phyloP scores from a whole-genome alignment of 2,888 invertebrate species.

The Habroteleia sp. region DNA sequence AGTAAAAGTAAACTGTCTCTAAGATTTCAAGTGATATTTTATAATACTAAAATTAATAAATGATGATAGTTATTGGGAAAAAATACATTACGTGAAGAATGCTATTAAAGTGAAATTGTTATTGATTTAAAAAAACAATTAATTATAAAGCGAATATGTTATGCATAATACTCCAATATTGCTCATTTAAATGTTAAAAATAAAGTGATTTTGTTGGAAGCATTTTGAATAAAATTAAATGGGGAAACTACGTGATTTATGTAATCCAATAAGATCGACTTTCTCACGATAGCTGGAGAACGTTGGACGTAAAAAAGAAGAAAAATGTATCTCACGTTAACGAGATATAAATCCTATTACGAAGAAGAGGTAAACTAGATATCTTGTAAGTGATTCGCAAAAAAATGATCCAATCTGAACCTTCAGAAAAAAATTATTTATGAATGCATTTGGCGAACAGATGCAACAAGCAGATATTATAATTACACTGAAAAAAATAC shows the following conservation, averaged over 20 bases:
- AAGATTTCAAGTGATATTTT: constrained; percentile 27
- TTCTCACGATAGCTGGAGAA: constrained; percentile 38
- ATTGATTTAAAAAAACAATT: no score
- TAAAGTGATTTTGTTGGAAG: constrained; percentile 1
- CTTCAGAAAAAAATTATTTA: constrained; percentile 33
- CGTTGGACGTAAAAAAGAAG: constrained; percentile 43
- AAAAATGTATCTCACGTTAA: constrained; percentile 77
- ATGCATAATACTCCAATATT: no score
- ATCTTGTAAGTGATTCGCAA: constrained; percentile 48
- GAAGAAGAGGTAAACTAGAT: constrained; percentile 69
- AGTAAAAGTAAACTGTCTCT: constrained; percentile 33
- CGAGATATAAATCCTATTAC: constrained; percentile 81
- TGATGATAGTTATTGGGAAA: no score
- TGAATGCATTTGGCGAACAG: constrained; percentile 1
- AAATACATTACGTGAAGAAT: no score
- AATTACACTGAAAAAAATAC: no score
- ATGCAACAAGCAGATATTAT: no score
- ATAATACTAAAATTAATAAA: no score
- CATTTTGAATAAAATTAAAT: constrained; percentile 45
- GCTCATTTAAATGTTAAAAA: no score
- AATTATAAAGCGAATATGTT: no score
- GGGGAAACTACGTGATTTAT: constrained; percentile 51
- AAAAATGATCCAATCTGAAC: constrained; percentile 25
- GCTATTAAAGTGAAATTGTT: no score
- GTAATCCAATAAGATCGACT: constrained; percentile 62